Percentiles rank a stretch among this genome's conserved stretches.
Conservation (phyloP, 2,888 invertebrate genomes). For the Drosophila anomalata region DNA sequence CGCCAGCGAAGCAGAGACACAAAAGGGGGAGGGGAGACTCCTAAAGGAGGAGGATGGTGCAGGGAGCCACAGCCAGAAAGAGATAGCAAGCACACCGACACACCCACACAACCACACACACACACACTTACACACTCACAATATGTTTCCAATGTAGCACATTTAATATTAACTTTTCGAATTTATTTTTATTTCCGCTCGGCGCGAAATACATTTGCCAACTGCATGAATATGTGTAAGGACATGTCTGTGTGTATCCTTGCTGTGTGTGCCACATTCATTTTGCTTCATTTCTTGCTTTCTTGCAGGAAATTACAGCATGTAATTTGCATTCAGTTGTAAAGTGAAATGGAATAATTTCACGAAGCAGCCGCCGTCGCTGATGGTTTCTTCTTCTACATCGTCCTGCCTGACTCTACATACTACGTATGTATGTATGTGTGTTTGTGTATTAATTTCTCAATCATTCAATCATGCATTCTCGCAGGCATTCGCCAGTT, state of each 20-base stretch:
- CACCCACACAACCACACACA: conserved; percentile 28
- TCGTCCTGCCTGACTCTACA: conserved; percentile 3
- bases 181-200: conserved; percentile 74
- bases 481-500: conserved; percentile 57
- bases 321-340: conserved; percentile 78
- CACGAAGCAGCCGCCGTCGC: conserved; percentile 59
- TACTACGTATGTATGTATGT: conserved; percentile 26
- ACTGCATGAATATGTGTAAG: conserved; percentile 20
- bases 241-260: conserved; percentile 10
- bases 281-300: conserved; percentile 78
- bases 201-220: conserved; percentile 69
- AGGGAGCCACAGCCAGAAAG: not conserved
- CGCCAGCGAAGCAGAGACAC: conserved; percentile 43
- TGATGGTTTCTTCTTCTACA: conserved; percentile 52
- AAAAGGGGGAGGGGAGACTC: conserved; percentile 1
- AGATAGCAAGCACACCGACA: conserved; percentile 9
- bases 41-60: conserved; percentile 19
- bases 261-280: conserved; percentile 65
- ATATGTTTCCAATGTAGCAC: conserved; percentile 78
- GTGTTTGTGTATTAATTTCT: conserved; percentile 72
- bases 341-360: conserved; percentile 78
- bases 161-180: conserved; percentile 78
- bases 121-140: conserved; percentile 41
- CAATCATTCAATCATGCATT: conserved; percentile 76
- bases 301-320: conserved; percentile 78